A percentile compares a stretch with the other conserved stretches of the same genome.
phyloP scores from a whole-genome alignment of 37 sponge, comb jelly and placozoan species.

The Bolinopsis microptera region DNA sequence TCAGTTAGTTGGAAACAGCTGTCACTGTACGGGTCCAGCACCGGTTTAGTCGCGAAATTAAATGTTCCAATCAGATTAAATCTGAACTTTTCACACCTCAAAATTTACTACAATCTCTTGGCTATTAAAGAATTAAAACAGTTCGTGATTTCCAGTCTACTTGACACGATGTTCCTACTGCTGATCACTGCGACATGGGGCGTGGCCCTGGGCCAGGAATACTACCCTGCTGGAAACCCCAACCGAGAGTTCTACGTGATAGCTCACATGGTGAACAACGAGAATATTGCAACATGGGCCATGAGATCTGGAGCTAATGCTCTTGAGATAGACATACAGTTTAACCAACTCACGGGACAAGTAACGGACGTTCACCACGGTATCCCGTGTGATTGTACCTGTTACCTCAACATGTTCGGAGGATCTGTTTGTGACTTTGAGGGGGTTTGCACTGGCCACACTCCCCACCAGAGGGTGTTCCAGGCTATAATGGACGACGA shows the following conservation, averaged over 20 bases:
- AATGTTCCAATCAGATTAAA: too few relatives aligned
- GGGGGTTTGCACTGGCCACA: background rate
- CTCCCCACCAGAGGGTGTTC: background rate
- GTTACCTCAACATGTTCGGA: constrained; percentile 24
- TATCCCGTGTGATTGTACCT: background rate
- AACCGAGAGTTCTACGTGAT: constrained; percentile 25
- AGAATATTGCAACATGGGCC: background rate
- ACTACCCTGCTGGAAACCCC: background rate
- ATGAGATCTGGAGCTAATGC: constrained; percentile 26
- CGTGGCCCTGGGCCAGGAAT: background rate
- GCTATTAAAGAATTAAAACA: too few relatives aligned
- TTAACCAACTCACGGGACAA: background rate
- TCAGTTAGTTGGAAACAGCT: too few relatives aligned
- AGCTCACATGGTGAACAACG: constrained; percentile 29
- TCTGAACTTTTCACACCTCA: too few relatives aligned
- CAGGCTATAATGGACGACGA: background rate
- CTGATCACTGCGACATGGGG: too few relatives aligned
- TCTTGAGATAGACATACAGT: constrained; percentile 3
- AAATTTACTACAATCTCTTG: too few relatives aligned
- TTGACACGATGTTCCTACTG: too few relatives aligned
- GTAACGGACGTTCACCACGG: background rate
- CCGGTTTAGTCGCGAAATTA: too few relatives aligned
- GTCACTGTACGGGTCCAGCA: too few relatives aligned
- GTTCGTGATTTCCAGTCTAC: too few relatives aligned
- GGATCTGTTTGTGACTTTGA: background rate